Conservation (phyloP, 2,888 invertebrate genomes). For the Limnephilus auricula region DNA sequence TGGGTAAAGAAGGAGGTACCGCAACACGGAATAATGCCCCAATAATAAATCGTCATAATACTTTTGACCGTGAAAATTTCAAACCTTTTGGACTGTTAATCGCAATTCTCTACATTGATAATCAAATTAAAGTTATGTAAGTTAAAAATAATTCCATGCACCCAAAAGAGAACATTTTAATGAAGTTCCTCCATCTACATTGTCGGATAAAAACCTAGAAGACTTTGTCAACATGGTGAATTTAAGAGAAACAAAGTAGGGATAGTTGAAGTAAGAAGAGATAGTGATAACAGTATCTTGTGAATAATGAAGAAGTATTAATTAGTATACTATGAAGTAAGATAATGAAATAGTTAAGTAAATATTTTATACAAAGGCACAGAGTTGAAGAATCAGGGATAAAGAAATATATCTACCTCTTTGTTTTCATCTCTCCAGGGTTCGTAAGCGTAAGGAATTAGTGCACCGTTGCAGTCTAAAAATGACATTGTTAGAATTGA, state of each 20-base stretch:
- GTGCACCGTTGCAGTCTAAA: conserved; percentile 95
- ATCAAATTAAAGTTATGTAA: conserved; percentile 20
- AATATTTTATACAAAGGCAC: conserved; percentile 27
- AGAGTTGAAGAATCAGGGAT: not conserved
- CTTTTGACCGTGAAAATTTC: too few species aligned
- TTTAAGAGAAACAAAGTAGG: conserved; percentile 5
- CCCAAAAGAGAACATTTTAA: conserved; percentile 24
- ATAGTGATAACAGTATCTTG: conserved; percentile 44
- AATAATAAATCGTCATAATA: too few species aligned
- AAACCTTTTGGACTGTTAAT: conserved; percentile 5
- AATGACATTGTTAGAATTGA: conserved; percentile 96
- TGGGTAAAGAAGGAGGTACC: too few species aligned
- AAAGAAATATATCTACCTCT: conserved; percentile 73
- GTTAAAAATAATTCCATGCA: conserved; percentile 35
- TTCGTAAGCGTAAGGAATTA: conserved; percentile 93
- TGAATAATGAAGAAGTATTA: conserved; percentile 40
- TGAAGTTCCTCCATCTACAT: conserved; percentile 43
- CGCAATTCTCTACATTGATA: conserved; percentile 13
- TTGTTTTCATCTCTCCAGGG: conserved; percentile 94
- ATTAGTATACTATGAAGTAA: conserved; percentile 39
- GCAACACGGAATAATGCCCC: too few species aligned
- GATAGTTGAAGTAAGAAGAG: conserved; percentile 34
- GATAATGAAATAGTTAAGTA: conserved; percentile 31
- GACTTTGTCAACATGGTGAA: conserved; percentile 35
- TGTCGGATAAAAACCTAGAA: conserved; percentile 29